phyloP scores from a whole-genome alignment of 2,797 vertebrate genomes.

The Brotogeris chrysoptera region DNA sequence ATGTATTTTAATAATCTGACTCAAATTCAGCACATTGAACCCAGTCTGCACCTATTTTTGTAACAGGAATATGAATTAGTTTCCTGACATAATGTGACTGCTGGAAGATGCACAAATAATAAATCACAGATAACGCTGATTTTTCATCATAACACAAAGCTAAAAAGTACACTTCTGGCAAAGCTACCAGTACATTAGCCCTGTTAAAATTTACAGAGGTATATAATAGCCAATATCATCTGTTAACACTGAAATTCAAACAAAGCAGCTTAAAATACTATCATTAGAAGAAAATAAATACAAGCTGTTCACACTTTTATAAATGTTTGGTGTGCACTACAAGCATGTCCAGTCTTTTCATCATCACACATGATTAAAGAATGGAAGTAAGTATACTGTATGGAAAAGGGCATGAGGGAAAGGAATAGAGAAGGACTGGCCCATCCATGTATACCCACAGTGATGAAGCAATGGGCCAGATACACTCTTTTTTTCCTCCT shows the following conservation, averaged over 20 bases:
- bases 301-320: neutral
- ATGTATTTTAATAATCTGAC: neutral
- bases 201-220: neutral
- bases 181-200: neutral
- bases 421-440: neutral
- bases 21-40: neutral
- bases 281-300: neutral
- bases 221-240: neutral
- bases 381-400: neutral
- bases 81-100: neutral
- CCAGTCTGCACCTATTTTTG: neutral
- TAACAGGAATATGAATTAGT: neutral
- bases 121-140: neutral
- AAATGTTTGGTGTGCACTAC: neutral
- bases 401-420: neutral
- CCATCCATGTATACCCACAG: neutral
- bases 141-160: constrained; percentile 19
- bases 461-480: neutral
- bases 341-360: neutral
- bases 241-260: constrained; percentile 16
- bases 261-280: neutral
- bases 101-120: neutral
- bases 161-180: constrained; percentile 6
- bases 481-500: neutral
- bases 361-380: neutral